Percentiles rank a stretch among this genome's conserved stretches.
These are phyloP conservation scores for Drosophila kepulauana DNA, from an alignment of 1,140 invertebrate species.

Conservation along the genomic window DNA sequence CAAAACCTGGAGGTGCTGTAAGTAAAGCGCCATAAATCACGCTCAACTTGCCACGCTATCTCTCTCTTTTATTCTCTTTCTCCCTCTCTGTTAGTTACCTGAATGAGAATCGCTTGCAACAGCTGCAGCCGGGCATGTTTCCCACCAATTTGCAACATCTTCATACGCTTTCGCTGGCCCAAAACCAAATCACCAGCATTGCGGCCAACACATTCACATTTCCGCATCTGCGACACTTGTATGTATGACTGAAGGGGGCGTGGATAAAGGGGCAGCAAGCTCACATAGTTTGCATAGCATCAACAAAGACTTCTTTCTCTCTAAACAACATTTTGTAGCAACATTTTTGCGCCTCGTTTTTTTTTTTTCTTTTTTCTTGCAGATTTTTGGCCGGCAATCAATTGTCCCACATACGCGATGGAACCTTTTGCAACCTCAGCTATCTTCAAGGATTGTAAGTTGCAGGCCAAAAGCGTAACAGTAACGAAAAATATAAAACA, in stretches of 20 bases:
- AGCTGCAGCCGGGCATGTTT: conserved; percentile 64
- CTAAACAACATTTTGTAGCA: conserved; percentile 26
- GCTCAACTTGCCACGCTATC: conserved; percentile 2
- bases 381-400: conserved; percentile 85
- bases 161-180: conserved; percentile 82
- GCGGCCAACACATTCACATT: conserved; percentile 71
- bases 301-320: neutral
- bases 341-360: conserved; percentile 6
- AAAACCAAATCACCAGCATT: conserved; percentile 80
- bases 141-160: conserved; percentile 63
- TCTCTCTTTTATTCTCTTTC: neutral
- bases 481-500: conserved; percentile 4
- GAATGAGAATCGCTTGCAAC: conserved; percentile 70
- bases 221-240: conserved; percentile 72
- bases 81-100: conserved; percentile 54
- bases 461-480: conserved; percentile 5
- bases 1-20: conserved; percentile 82
- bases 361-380: conserved; percentile 29
- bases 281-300: neutral
- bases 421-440: conserved; percentile 81
- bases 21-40: conserved; percentile 53
- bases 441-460: conserved; percentile 84
- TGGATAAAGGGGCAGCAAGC: neutral
- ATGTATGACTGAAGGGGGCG: conserved; percentile 48
- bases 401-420: conserved; percentile 66